These are phyloP conservation scores for Brachionus sp. DNA, from an alignment of 1,140 invertebrate genomes.

Conservation along the genomic window DNA sequence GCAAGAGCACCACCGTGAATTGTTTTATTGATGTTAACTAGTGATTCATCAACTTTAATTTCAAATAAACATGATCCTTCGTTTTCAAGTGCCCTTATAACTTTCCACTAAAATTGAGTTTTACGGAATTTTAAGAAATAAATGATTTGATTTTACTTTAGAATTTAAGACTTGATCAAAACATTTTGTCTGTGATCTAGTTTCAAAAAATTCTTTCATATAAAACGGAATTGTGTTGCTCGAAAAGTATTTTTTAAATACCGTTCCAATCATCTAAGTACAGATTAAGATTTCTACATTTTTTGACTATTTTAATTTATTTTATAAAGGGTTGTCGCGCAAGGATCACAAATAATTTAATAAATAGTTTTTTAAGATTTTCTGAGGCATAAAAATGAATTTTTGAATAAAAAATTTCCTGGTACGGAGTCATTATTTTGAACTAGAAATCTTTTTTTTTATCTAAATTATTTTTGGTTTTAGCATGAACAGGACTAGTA, in stretches of 20 bases:
- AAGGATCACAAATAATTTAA: no score
- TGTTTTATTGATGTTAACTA: conserved; percentile 13
- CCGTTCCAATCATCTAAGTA: background rate
- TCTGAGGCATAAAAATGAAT: no score
- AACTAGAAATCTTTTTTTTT: no score
- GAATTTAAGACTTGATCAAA: conserved; percentile 31
- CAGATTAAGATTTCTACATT: background rate
- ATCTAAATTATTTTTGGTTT: no score
- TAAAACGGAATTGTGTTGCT: background rate
- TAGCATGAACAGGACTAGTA: no score
- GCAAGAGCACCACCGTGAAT: conserved; percentile 39
- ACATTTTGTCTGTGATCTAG: background rate
- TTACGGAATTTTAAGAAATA: background rate
- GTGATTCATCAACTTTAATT: conserved; percentile 13
- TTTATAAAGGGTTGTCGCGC: no score
- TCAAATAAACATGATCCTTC: conserved; percentile 24
- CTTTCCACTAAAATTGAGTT: conserved; percentile 6
- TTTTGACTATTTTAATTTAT: background rate
- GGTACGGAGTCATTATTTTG: no score
- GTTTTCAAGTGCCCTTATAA: conserved; percentile 13
- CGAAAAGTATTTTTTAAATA: background rate
- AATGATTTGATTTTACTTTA: background rate
- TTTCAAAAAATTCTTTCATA: conserved; percentile 38
- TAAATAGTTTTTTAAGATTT: no score
- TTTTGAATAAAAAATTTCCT: no score